Conservation (phyloP, 1,140 invertebrate species). For the Caenorhabditis briggsae region DNA sequence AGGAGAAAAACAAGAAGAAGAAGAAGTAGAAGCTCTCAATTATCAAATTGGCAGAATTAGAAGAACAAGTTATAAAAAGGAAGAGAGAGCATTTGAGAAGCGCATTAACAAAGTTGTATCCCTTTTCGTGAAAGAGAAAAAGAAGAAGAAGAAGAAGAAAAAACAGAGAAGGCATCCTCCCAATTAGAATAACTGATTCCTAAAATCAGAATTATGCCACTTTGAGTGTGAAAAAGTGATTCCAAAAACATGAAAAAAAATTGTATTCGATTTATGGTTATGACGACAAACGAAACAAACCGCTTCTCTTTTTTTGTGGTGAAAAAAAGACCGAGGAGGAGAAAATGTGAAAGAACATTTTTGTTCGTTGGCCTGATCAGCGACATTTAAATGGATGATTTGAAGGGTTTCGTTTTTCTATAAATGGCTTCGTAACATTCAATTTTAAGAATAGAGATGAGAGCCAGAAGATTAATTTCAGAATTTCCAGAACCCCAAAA, state of each 20-base stretch:
- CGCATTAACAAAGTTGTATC: constrained; percentile 45
- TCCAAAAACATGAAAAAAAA: constrained; percentile 30
- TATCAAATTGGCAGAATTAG: constrained; percentile 34
- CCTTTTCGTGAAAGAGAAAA: not conserved
- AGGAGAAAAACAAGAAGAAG: not conserved
- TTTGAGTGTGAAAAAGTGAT: constrained; percentile 30
- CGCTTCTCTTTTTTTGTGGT: constrained; percentile 26
- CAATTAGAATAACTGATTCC: constrained; percentile 52
- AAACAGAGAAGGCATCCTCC: not conserved
- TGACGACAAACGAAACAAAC: constrained; percentile 11
- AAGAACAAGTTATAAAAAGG: not conserved
- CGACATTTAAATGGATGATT: not conserved
- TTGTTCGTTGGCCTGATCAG: constrained; percentile 3
- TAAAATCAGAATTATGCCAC: not conserved
- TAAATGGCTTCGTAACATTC: constrained; percentile 9
- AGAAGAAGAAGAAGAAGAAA: not conserved
- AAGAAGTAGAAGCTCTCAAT: not conserved
- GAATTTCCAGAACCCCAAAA: too few relatives aligned
- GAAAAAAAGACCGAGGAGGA: not conserved
- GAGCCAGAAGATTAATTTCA: not conserved
- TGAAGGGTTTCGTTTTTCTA: not conserved
- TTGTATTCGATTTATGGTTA: constrained; percentile 7
- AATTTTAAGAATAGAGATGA: not conserved
- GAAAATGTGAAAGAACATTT: not conserved
- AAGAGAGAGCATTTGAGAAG: not conserved